These are phyloP conservation scores for Hedychridium roseum DNA, from an alignment of 2,888 invertebrate genomes.

Conservation along the genomic window DNA sequence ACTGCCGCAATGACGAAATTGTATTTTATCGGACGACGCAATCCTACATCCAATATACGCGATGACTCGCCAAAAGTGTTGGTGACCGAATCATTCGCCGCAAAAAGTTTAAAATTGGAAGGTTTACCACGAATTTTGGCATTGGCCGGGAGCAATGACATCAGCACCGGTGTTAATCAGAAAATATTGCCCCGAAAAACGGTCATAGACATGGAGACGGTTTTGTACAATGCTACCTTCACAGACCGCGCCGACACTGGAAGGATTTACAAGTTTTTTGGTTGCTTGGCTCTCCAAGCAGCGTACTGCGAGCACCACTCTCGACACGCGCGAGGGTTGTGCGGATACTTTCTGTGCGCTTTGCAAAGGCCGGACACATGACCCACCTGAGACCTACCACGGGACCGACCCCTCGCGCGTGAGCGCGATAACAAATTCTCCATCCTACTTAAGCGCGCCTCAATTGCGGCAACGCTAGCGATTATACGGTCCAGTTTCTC, in stretches of 20 bases:
- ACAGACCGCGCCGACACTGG: not conserved
- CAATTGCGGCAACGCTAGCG: no score
- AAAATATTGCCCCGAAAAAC: not conserved
- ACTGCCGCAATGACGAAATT: slow-evolving; percentile 7
- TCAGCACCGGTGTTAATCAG: slow-evolving; percentile 9
- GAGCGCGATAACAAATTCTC: no score
- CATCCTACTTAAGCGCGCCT: no score
- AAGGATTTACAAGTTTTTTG: not conserved
- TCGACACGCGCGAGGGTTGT: not conserved
- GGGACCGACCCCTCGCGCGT: no score
- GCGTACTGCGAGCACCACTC: not conserved
- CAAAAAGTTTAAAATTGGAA: not conserved
- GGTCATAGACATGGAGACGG: slow-evolving; percentile 6
- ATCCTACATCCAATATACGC: not conserved
- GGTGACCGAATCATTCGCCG: slow-evolving; percentile 6
- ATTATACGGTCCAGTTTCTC: no score
- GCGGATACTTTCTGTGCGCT: no score
- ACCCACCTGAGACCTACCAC: no score
- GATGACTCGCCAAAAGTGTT: slow-evolving; percentile 1
- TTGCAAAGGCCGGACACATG: no score
- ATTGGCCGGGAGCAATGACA: not conserved
- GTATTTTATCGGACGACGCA: slow-evolving; percentile 2
- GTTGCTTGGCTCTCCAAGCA: not conserved
- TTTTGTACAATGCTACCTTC: not conserved
- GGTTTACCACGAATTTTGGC: slow-evolving; percentile 9